Base-by-base conservation (phyloP, 2,113 vertebrate genomes). In the Montifringilla adamsi region DNA sequence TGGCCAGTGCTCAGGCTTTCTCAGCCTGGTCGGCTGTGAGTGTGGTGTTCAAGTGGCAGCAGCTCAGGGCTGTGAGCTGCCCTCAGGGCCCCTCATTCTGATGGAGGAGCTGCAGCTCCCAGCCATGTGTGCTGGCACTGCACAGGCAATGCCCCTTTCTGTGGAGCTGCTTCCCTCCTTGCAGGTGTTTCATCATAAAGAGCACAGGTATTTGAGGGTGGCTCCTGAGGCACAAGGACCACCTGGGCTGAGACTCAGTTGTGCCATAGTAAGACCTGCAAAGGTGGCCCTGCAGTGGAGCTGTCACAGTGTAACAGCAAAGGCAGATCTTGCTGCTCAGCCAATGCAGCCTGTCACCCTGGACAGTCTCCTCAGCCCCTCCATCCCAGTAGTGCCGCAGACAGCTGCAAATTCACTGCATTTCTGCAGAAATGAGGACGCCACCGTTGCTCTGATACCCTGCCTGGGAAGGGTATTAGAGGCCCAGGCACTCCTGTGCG, bases 371-470 rank as follows among this genome's bases (percentile, higher is more conserved):
- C 73, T 85, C 37, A 60, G 59, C 55, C 31, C 30, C 33, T 56
- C 49, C 46, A 33, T 22, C 37, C 67, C 15, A 2, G 0, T 0
- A 9, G 27, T 66, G 60, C 73, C 56, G 2, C 0, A 0, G 19
- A 15, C 44, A 87, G 56, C 21, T 53, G 77, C 23, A 59, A 43
- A 30, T 23, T 7, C 41, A 21, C 11, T 10, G 66, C 17, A 11
- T 41, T 46, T 68, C n/a, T 59, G 35, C 21, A 72, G 49, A 17
- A 47, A 10, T 43, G 60, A 78, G 47, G 72, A 35, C 62, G 37
- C 37, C 43, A 17, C 6, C 13, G 13, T 15, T 4, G 5, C 41
- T 23, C 21, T n/a, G 37, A 15, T 28, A 23, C 17, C 37, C 26
- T 43, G 27, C 23, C 39, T 4, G 0, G 20, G 52, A 35, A 73